phyloP scores from a whole-genome alignment of 2,888 invertebrate species.

The Lasioglossum villosulum region DNA sequence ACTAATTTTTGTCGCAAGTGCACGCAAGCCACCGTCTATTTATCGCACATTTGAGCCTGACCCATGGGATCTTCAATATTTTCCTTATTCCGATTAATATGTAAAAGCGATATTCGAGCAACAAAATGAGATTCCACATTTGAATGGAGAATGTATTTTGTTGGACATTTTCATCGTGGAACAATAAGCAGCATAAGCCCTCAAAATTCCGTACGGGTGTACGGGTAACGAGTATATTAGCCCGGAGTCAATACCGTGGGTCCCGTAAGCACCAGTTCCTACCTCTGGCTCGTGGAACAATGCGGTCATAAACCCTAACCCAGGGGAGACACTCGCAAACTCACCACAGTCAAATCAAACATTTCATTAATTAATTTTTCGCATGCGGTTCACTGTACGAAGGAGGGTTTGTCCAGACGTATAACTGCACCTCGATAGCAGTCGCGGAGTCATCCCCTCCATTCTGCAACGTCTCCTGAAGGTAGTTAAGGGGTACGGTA shows the following conservation, averaged over 20 bases:
- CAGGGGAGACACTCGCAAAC: background rate
- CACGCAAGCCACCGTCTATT: no score
- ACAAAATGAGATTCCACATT: no score
- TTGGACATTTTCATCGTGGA: background rate
- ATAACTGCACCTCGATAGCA: background rate
- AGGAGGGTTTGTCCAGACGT: background rate
- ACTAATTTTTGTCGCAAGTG: no score
- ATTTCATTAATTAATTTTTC: constrained; percentile 7
- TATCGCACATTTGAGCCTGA: no score
- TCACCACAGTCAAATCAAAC: background rate
- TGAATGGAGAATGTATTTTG: background rate
- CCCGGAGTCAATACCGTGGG: background rate
- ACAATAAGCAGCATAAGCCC: background rate
- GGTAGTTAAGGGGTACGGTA: no score
- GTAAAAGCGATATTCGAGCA: no score
- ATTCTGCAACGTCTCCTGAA: background rate
- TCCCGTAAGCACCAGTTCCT: background rate
- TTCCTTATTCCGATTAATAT: no score
- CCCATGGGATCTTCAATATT: no score
- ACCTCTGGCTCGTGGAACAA: constrained; percentile 1
- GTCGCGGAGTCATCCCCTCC: background rate
- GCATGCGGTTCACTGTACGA: background rate
- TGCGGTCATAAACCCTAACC: background rate
- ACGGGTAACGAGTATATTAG: background rate
- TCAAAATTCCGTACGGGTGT: background rate